Evolutionary conservation across 2,113 vertebrate species (phyloP), one percentile per base, ranked within the genome.

Genomic region (Miniopterus natalensis): DNA sequence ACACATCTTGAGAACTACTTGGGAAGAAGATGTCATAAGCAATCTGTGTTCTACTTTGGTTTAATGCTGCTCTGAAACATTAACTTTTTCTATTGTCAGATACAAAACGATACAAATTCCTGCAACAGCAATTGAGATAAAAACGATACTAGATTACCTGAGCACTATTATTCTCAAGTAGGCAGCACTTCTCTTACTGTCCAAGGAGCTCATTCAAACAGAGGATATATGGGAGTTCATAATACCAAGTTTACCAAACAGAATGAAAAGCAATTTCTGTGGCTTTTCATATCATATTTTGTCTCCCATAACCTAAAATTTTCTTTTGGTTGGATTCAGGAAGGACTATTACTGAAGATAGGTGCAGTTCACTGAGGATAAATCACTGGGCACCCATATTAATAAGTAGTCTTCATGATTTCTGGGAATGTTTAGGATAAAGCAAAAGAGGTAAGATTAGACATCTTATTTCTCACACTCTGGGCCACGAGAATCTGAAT

Each of bases 211-310:
- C 59, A 86, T 59, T 85, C 55, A 81, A 59, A 87, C 21, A 95
- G 74, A 75, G 13, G 61, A 71, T 87, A 0, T 66, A n/a, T 20
- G 23, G 14, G 49, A 94, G 90, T 83, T 94, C 29, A 61, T 25
- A 96, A 40, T 11, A 86, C 7, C 8, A 88, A 84, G 42, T 80
- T 93, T 93, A 71, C 15, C 55, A 83, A 92, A 83, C 12, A 92
- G 83, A 84, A 94, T 81, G 25, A 94, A 91, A 90, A 88, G 36
- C 75, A 88, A 23, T 93, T 93, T 88, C 47, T 77, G 49, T 42
- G 89, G 78, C 10, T 93, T 92, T 89, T 81, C 45, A 83, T 23
- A 81, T 59, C 40, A 31, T 6, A n/a, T 53, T 95, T 88, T 88
- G 21, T 91, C 59, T 91, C 45, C 51, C 27, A 74, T 40, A 93